Conservation (phyloP, 2,888 invertebrate species). For the Drosophila seclusa region DNA sequence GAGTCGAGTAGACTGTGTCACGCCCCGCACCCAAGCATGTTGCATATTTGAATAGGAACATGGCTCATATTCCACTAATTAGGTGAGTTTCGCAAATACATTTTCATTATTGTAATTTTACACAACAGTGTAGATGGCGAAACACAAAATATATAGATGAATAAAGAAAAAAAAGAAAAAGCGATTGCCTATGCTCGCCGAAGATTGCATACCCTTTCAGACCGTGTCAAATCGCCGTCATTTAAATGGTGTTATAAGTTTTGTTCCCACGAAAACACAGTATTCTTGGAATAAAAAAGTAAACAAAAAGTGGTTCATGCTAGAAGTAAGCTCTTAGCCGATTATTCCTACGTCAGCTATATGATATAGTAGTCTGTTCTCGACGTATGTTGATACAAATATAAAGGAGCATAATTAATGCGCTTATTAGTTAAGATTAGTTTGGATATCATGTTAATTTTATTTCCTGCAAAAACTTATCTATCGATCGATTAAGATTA, state of each 20-base stretch:
- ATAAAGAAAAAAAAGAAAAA: not conserved
- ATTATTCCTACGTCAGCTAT: not conserved
- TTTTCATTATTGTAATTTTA: constrained; percentile 78
- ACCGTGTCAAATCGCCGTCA: not conserved
- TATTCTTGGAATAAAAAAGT: no score
- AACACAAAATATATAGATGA: not conserved
- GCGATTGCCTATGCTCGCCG: not conserved
- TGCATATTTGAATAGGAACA: constrained; percentile 77
- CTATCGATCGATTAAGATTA: not conserved
- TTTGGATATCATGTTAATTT: not conserved
- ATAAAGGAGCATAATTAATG: not conserved
- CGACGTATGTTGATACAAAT: not conserved
- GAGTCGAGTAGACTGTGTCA: constrained; percentile 9
- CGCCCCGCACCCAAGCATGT: constrained; percentile 43
- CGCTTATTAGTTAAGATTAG: not conserved
- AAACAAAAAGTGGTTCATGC: not conserved
- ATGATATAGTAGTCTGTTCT: not conserved
- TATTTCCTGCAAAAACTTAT: not conserved
- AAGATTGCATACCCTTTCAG: not conserved
- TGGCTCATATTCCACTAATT: constrained; percentile 79
- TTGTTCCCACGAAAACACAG: not conserved
- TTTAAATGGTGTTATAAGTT: not conserved
- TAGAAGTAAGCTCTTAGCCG: not conserved
- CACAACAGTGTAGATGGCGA: constrained; percentile 30
- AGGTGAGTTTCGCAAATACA: constrained; percentile 77